A percentile compares a stretch with the other conserved stretches of the same genome.
Evolutionary conservation across 2,113 vertebrate genomes (phyloP).

Genomic region (Leucopternis melanops): DNA sequence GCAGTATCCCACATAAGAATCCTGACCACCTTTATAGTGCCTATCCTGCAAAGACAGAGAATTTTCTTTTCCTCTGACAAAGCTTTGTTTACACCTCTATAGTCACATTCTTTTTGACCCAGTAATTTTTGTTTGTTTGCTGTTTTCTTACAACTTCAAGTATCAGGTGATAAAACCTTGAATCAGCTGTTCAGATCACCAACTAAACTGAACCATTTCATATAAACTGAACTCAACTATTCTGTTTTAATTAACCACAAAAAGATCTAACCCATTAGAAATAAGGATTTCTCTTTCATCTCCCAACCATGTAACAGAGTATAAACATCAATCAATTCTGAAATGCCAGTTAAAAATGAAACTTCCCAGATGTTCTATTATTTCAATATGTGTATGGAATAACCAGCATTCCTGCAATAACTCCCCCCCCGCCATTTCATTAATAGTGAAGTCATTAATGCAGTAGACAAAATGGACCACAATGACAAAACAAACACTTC

Average conservation of each 20-base stretch:
- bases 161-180: not conserved
- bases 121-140: not conserved
- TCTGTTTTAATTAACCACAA: not conserved
- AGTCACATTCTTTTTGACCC: not conserved
- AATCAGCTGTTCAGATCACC: not conserved
- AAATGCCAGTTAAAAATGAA: not conserved
- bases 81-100: not conserved
- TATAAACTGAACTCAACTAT: not conserved
- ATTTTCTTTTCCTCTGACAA: too few species aligned
- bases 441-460: not conserved
- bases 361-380: not conserved
- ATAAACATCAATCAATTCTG: not conserved
- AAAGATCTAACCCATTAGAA: not conserved
- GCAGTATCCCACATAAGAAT: too few species aligned
- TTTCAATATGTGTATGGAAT: not conserved
- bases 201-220: not conserved
- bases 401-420: not conserved
- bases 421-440: rapidly evolving
- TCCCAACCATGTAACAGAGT: not conserved
- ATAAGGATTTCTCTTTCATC: not conserved
- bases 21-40: too few species aligned
- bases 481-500: not conserved
- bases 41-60: too few species aligned
- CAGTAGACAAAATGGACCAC: not conserved
- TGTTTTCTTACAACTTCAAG: not conserved